These are phyloP conservation scores for Drosophila kanekoi DNA, from an alignment of 2,888 invertebrate species.

Conservation along the genomic window DNA sequence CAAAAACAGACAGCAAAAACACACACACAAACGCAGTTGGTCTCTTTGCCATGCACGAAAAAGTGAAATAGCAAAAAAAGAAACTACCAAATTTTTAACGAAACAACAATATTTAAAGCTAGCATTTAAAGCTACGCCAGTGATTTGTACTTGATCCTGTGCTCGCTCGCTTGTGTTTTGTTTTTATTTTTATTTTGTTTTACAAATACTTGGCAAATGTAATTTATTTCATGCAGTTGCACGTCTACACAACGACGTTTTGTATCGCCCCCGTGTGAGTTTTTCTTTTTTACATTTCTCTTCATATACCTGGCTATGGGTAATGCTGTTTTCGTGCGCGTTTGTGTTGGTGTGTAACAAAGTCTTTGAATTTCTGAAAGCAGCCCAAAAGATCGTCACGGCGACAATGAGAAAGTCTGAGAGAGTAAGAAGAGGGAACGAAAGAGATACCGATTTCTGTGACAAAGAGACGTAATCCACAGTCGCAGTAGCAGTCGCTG, in stretches of 20 bases:
- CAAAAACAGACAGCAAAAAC: slow-evolving; percentile 36
- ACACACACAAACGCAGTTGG: slow-evolving; percentile 44
- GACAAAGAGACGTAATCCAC: slow-evolving; percentile 31
- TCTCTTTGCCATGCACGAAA: slow-evolving; percentile 66
- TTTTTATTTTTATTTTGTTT: background rate
- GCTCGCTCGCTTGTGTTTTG: background rate
- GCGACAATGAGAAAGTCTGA: slow-evolving; percentile 23
- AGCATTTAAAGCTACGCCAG: background rate
- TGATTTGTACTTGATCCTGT: background rate
- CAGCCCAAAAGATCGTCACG: slow-evolving; percentile 46
- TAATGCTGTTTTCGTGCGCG: background rate
- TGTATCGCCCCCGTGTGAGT: slow-evolving; percentile 41
- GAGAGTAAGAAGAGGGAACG: slow-evolving; percentile 25
- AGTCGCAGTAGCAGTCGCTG: slow-evolving; percentile 20
- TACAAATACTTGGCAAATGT: slow-evolving; percentile 12
- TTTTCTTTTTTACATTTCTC: slow-evolving; percentile 53
- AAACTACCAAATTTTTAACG: slow-evolving; percentile 19
- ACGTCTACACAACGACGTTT: slow-evolving; percentile 22
- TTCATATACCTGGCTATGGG: slow-evolving; percentile 28
- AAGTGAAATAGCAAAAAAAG: slow-evolving; percentile 68
- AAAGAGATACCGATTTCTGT: slow-evolving; percentile 14
- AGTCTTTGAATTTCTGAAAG: slow-evolving; percentile 44
- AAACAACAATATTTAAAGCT: slow-evolving; percentile 10
- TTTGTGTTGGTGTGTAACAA: slow-evolving; percentile 18
- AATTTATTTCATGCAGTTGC: slow-evolving; percentile 13